Conservation (phyloP, 2,113 vertebrate species). For the Ceyx melanurus region DNA sequence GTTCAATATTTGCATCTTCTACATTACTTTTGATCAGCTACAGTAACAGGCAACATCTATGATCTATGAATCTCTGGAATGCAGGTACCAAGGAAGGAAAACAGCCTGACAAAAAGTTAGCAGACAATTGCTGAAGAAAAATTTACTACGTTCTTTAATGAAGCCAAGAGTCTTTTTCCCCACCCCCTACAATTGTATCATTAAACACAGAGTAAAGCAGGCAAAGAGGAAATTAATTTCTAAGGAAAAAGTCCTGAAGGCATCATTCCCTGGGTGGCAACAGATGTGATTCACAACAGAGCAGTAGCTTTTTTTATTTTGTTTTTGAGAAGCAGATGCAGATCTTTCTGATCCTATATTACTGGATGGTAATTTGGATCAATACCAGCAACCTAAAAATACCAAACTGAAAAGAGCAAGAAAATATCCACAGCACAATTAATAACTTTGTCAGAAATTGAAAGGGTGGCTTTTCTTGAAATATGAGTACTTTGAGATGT, state of each 20-base stretch:
- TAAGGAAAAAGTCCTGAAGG: constrained; percentile 59
- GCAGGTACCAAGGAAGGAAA: not conserved
- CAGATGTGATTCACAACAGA: constrained; percentile 49
- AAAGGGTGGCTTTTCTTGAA: not conserved
- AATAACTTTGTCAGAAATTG: not conserved
- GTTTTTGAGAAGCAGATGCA: constrained; percentile 39
- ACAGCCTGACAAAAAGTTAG: not conserved
- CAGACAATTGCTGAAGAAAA: not conserved
- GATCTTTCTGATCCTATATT: constrained; percentile 1
- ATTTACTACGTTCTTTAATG: not conserved
- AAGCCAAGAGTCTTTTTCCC: not conserved
- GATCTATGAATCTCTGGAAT: not conserved
- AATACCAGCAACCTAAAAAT: not conserved
- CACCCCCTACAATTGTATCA: not conserved
- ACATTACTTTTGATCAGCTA: not conserved
- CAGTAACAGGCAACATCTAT: not conserved
- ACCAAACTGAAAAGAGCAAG: not conserved
- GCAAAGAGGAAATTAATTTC: constrained; percentile 63
- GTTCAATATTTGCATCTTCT: not conserved
- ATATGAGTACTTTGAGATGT: not conserved
- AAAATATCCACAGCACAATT: not conserved
- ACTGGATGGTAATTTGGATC: not conserved
- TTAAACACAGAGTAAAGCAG: constrained; percentile 71
- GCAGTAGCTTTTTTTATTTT: not conserved
- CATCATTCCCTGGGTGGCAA: constrained; percentile 50